A percentile compares a stretch with the other conserved stretches of the same genome.
Evolutionary conservation across 2,888 invertebrate species (phyloP).

Genomic region (Gnatocerus cornutus): DNA sequence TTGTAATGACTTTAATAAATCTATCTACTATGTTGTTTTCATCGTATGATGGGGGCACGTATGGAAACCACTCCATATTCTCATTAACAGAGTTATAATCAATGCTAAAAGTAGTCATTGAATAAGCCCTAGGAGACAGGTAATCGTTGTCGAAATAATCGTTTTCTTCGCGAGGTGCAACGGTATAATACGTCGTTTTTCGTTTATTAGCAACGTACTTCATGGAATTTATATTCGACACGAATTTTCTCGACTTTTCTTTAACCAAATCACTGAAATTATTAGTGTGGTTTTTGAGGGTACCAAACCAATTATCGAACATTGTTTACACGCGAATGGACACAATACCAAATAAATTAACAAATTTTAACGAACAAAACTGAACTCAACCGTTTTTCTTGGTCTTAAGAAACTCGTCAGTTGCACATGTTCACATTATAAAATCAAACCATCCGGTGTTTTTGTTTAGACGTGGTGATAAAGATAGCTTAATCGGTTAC

Average conservation of each 20-base stretch:
- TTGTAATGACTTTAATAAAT: conserved; percentile 74
- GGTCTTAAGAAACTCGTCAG: conserved; percentile 21
- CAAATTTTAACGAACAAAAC: conserved; percentile 8
- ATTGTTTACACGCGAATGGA: conserved; percentile 58
- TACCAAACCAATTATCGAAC: conserved; percentile 71
- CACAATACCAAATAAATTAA: conserved; percentile 10
- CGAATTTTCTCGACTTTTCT: conserved; percentile 66
- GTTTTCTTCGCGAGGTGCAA: conserved; percentile 63
- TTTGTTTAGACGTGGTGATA: conserved; percentile 52
- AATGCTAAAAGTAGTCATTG: conserved; percentile 69
- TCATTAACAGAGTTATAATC: conserved; percentile 74
- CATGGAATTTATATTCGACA: conserved; percentile 65
- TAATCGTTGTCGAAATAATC: conserved; percentile 70
- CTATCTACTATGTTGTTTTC: conserved; percentile 75
- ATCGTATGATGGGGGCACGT: conserved; percentile 70
- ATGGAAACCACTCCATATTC: conserved; percentile 70
- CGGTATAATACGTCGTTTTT: conserved; percentile 66
- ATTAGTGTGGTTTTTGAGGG: conserved; percentile 70
- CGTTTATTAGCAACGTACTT: conserved; percentile 66
- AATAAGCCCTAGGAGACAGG: conserved; percentile 75
- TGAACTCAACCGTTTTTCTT: conserved; percentile 12
- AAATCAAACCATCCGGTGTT: conserved; percentile 38
- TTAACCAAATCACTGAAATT: conserved; percentile 69
- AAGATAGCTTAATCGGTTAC: conserved; percentile 23
- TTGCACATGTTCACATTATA: conserved; percentile 40